These are phyloP conservation scores for Rostratula benghalensis DNA, from an alignment of 2,113 vertebrate genomes.

Conservation along the genomic window DNA sequence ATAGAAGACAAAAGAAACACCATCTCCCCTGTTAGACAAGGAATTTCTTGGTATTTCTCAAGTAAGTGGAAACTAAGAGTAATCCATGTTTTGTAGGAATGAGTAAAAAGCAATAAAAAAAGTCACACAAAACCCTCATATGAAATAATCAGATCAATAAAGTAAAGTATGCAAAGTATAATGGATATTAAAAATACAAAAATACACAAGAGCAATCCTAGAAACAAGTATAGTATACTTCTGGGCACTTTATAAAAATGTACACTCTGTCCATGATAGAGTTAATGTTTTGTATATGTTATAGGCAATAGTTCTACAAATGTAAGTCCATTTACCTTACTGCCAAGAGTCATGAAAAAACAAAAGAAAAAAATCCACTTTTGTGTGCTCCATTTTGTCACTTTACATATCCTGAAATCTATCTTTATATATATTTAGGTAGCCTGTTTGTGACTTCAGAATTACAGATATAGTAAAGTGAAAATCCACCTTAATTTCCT, in stretches of 20 bases:
- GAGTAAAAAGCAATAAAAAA: not conserved
- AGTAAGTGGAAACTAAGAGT: not conserved
- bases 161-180: not conserved
- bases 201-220: not conserved
- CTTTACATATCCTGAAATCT: not conserved
- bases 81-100: not conserved
- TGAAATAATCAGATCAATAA: not conserved
- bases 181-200: not conserved
- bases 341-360: not conserved
- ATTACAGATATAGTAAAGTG: not conserved
- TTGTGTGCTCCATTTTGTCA: not conserved
- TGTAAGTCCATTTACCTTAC: not conserved
- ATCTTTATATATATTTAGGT: not conserved
- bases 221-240: not conserved
- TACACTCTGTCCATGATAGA: not conserved
- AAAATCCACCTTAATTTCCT: not conserved
- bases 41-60: not conserved
- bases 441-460: not conserved
- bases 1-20: not conserved
- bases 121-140: not conserved
- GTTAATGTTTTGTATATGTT: not conserved
- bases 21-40: not conserved
- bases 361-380: not conserved
- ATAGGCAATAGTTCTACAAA: not conserved
- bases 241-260: not conserved